phyloP scores from a whole-genome alignment of 1,140 invertebrate genomes.

The Drosophila kikkawai region DNA sequence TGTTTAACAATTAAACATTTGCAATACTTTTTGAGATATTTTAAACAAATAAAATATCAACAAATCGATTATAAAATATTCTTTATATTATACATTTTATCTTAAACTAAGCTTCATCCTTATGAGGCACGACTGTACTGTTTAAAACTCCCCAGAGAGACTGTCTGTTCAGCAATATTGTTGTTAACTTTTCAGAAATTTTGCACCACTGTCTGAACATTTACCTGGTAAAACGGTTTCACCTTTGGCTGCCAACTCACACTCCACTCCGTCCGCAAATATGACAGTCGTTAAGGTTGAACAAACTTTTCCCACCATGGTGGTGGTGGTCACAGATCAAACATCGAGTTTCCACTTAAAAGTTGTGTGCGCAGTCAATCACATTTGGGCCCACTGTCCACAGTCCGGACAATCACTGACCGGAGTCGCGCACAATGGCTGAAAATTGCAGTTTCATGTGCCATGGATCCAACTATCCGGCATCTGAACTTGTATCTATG shows the following conservation, averaged over 20 bases:
- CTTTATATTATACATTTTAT: not conserved
- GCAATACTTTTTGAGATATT: rapidly evolving
- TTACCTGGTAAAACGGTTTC: slow-evolving; percentile 8
- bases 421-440: slow-evolving; percentile 31
- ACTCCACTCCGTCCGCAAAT: slow-evolving; percentile 5
- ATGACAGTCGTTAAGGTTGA: slow-evolving; percentile 37
- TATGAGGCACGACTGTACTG: too few species aligned
- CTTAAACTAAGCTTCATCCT: too few species aligned
- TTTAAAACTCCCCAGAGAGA: not conserved
- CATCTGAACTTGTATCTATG: slow-evolving; percentile 35
- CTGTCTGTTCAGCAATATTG: not conserved
- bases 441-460: slow-evolving; percentile 49
- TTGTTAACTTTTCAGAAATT: not conserved
- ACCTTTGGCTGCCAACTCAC: slow-evolving; percentile 3
- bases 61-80: not conserved
- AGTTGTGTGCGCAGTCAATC: slow-evolving; percentile 47
- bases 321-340: slow-evolving; percentile 30
- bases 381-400: slow-evolving; percentile 32
- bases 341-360: slow-evolving; percentile 45
- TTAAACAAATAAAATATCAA: too few species aligned
- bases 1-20: not conserved
- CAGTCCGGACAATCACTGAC: slow-evolving; percentile 36
- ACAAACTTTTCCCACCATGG: slow-evolving; percentile 29
- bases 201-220: slow-evolving; percentile 5
- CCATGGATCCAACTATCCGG: slow-evolving; percentile 30